Conservation (phyloP, 2,888 invertebrate genomes). For the Stenchaetothrips biformis region DNA sequence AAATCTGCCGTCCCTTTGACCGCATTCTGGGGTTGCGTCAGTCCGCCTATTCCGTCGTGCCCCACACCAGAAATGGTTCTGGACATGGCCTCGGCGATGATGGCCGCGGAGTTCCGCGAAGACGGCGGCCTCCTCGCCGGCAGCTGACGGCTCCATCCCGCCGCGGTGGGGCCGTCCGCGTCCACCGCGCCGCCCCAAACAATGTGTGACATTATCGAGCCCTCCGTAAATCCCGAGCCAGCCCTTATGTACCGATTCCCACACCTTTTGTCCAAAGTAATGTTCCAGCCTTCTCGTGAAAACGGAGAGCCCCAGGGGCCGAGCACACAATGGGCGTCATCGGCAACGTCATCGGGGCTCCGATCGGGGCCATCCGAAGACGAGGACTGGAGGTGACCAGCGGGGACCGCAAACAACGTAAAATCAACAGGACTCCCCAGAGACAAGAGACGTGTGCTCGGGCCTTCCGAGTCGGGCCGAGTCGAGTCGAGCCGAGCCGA, state of each 20-base stretch:
- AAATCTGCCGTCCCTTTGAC: no score
- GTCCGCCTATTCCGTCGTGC: no score
- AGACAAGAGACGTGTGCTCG: no score
- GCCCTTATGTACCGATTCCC: background rate
- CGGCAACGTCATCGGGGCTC: constrained; percentile 3
- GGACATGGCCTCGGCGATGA: background rate
- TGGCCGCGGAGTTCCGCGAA: background rate
- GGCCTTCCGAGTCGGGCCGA: no score
- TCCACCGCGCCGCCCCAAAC: background rate
- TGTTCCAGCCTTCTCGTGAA: background rate
- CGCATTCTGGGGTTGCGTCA: no score
- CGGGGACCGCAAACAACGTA: no score
- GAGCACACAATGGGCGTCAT: background rate
- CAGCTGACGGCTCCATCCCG: background rate
- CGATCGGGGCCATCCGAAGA: no score
- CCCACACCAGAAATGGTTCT: background rate
- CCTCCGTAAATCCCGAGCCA: background rate
- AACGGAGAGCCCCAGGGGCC: background rate
- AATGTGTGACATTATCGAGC: background rate
- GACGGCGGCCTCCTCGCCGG: background rate
- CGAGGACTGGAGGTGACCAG: no score
- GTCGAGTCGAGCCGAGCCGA: no score
- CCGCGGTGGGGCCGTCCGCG: background rate
- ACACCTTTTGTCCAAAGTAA: background rate
- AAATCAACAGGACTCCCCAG: no score